These are phyloP conservation scores for Theristus sp. DNA, from an alignment of 2,888 invertebrate species.

Conservation along the genomic window DNA sequence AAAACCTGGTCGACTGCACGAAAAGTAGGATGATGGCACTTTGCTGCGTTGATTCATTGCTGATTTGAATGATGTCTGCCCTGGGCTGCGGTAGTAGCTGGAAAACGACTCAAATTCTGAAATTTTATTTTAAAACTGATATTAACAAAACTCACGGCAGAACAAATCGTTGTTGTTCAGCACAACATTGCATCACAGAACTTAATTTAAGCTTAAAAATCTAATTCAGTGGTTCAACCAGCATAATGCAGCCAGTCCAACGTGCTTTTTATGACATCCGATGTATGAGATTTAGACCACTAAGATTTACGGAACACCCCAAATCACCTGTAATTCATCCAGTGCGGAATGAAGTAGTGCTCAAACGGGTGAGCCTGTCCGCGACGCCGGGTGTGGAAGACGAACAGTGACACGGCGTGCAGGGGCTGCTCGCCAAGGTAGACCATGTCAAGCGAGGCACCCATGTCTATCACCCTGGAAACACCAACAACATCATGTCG, in stretches of 20 bases:
- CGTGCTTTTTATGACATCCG: too few species aligned
- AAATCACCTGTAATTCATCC: conserved; percentile 26
- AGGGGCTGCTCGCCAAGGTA: conserved; percentile 96
- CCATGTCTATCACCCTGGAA: conserved; percentile 69
- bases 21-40: background rate
- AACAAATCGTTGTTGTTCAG: too few species aligned
- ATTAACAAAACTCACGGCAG: too few species aligned
- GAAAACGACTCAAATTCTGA: background rate
- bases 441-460: conserved; percentile 48
- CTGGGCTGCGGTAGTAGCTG: background rate
- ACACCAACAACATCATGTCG: background rate
- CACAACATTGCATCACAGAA: too few species aligned
- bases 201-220: too few species aligned
- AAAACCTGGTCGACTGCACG: background rate
- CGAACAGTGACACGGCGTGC: conserved; percentile 87
- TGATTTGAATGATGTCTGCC: too few species aligned
- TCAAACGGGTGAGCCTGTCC: conserved; percentile 9
- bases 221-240: too few species aligned
- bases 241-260: too few species aligned
- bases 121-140: too few species aligned
- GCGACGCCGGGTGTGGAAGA: conserved; percentile 16
- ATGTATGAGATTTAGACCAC: too few species aligned
- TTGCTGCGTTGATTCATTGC: background rate
- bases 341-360: conserved; percentile 28
- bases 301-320: too few species aligned